phyloP scores from a whole-genome alignment of 2,888 invertebrate genomes.

The Eristalinus sepulchralis region DNA sequence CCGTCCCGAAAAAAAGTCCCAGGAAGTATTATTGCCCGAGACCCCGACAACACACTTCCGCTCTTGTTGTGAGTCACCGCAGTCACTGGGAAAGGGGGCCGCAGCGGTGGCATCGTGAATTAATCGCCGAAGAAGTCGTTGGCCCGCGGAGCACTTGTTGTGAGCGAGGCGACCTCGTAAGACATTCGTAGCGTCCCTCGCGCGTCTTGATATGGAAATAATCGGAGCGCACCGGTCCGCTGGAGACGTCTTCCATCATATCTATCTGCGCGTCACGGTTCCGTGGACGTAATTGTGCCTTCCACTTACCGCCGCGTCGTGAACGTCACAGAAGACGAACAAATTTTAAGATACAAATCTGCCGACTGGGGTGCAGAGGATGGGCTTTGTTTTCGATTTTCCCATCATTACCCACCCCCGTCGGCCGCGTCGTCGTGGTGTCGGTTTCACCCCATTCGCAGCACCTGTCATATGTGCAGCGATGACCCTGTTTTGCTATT shows the following conservation, averaged over 20 bases:
- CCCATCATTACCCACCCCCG: conserved; percentile 57
- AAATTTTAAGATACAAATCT: conserved; percentile 45
- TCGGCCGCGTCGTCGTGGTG: conserved; percentile 20
- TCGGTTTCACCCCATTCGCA: conserved; percentile 49
- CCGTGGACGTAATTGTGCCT: conserved; percentile 23
- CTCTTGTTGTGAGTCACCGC: conserved; percentile 28
- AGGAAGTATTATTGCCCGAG: conserved; percentile 13
- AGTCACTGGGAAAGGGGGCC: conserved; percentile 7
- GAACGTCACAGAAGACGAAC: not conserved
- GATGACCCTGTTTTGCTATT: conserved; percentile 42
- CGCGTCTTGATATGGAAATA: conserved; percentile 46
- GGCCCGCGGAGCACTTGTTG: conserved; percentile 38
- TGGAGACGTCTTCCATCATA: conserved; percentile 66
- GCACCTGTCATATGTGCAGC: conserved; percentile 59
- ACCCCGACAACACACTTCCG: conserved; percentile 28
- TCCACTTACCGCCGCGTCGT: not conserved
- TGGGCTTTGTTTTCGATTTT: conserved; percentile 57
- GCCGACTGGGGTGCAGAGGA: conserved; percentile 41
- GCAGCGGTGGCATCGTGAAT: conserved; percentile 39
- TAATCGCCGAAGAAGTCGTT: conserved; percentile 52
- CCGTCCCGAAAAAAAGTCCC: conserved; percentile 39
- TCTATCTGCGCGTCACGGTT: conserved; percentile 55
- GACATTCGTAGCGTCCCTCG: conserved; percentile 31
- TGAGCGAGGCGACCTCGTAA: conserved; percentile 46
- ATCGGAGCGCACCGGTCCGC: conserved; percentile 65